Evolutionary conservation across 2,888 invertebrate genomes (phyloP).

Genomic region (Nymphalis urticae): DNA sequence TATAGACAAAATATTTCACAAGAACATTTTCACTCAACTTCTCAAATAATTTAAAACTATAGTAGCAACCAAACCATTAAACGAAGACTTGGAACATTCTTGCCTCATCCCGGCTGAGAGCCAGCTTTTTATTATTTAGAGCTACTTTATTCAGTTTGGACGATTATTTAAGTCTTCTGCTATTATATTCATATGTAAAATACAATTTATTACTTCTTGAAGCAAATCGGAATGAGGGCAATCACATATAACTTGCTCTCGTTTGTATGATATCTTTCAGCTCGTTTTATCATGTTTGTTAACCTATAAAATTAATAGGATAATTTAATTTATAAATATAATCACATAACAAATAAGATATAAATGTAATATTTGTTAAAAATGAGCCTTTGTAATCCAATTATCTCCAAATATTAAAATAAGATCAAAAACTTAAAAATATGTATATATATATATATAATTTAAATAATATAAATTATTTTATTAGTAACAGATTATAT

Average conservation of each 20-base stretch:
- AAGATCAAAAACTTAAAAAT: no score
- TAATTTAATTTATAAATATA: neutral
- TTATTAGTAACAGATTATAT: no score
- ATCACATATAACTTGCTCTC: constrained; percentile 25
- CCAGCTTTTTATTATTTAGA: constrained; percentile 66
- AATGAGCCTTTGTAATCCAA: no score
- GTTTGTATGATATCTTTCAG: constrained; percentile 16
- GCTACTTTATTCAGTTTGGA: constrained; percentile 50
- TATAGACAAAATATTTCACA: neutral
- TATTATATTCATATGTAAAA: constrained; percentile 49
- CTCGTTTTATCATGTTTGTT: neutral
- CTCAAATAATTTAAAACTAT: constrained; percentile 20
- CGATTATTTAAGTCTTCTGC: constrained; percentile 44
- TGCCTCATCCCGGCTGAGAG: constrained; percentile 47
- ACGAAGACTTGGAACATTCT: constrained; percentile 54
- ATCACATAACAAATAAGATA: no score
- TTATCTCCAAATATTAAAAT: no score
- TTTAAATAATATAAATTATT: no score
- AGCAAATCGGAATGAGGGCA: constrained; percentile 32
- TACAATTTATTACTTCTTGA: constrained; percentile 44
- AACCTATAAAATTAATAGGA: neutral
- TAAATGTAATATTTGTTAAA: no score
- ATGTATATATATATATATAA: no score
- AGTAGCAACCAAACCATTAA: constrained; percentile 42
- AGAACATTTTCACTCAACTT: neutral